Evolutionary conservation across 2,888 invertebrate species (phyloP), one percentile per base, ranked within the genome.

Genomic region (Epinotia bilunana): DNA sequence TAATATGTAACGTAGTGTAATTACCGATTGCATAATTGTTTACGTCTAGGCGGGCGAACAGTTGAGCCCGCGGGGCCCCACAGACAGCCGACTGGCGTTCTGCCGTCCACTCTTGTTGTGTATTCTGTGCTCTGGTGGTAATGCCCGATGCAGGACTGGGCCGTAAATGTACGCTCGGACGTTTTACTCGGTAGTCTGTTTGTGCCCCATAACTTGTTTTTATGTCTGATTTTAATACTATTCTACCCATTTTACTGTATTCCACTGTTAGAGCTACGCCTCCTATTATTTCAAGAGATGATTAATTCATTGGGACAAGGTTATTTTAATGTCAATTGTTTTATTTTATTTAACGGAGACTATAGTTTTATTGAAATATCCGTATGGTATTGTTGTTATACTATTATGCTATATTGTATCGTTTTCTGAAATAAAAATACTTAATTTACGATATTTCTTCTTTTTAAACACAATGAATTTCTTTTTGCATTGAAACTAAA

Each of bases 391-490:
- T 91, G 90, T 92, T 93, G 88, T 91, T 90, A 91, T 87, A 91
- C 88, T 90, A 89, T 89, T 91, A 91, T 87, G 93, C 93, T 92
- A 91, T 91, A 91, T 92, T 92, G 90, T 93, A 92, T 92, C 90
- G 90, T 93, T 93, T 92, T 92, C 89, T 90, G 89, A 90, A 91
- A 92, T 92, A 92, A 93, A 93, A 93, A 90, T 88, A 92, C 91
- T 92, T 92, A 91, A 92, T 91, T 92, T 91, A 91, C 88, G 88
- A 88, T 57, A 78, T 71, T 7, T 53, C 63, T 77, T 79, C 70
- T 70, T 60, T 60, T 11, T 16, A 57, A 16, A 49, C 16, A 23
- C 12, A 13, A 43, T 63, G 20, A 11, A 80, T 70, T 79, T 76
- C 2, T 13, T 13, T 3, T 13, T 13, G 12, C 46, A 3, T 13